These are phyloP conservation scores for Goniozus legneri DNA, from an alignment of 1,140 invertebrate species.

Conservation along the genomic window DNA sequence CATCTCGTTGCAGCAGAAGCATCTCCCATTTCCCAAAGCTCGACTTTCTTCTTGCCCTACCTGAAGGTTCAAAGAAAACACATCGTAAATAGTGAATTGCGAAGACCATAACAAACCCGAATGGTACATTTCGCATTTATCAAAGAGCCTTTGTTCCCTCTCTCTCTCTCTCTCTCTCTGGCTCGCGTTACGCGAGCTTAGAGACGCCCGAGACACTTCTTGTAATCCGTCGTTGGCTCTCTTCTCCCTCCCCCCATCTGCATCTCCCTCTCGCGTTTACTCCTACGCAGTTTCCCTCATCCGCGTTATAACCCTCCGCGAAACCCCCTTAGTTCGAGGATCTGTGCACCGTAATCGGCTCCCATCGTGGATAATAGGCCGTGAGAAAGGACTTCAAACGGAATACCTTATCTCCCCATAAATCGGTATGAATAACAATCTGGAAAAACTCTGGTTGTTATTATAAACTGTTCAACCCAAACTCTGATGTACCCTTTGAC, in stretches of 20 bases:
- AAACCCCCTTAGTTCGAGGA: not conserved
- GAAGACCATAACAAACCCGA: conserved; percentile 32
- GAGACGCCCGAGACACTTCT: conserved; percentile 27
- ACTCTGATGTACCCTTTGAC: no score
- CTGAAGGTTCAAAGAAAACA: conserved; percentile 32
- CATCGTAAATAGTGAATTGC: conserved; percentile 30
- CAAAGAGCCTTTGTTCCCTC: conserved; percentile 28
- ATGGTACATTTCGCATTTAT: conserved; percentile 35
- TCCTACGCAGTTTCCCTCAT: not conserved
- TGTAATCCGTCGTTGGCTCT: conserved; percentile 24
- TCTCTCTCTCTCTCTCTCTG: conserved; percentile 4
- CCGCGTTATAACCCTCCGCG: not conserved
- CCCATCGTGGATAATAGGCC: conserved; percentile 21
- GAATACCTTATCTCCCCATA: conserved; percentile 22
- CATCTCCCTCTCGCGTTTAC: conserved; percentile 1
- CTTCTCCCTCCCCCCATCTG: conserved; percentile 1
- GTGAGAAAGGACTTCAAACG: conserved; percentile 29
- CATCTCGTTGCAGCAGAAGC: not conserved
- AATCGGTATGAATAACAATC: conserved; percentile 31
- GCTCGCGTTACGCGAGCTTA: conserved; percentile 30
- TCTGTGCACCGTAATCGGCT: conserved; percentile 15
- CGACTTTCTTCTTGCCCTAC: no score
- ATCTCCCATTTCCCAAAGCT: no score
- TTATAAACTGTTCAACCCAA: no score
- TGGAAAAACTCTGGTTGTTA: no score